Evolutionary conservation across 2,113 vertebrate genomes (phyloP), one percentile per base, ranked within the genome.

Genomic region (Cyphomyrus plagiostoma): DNA sequence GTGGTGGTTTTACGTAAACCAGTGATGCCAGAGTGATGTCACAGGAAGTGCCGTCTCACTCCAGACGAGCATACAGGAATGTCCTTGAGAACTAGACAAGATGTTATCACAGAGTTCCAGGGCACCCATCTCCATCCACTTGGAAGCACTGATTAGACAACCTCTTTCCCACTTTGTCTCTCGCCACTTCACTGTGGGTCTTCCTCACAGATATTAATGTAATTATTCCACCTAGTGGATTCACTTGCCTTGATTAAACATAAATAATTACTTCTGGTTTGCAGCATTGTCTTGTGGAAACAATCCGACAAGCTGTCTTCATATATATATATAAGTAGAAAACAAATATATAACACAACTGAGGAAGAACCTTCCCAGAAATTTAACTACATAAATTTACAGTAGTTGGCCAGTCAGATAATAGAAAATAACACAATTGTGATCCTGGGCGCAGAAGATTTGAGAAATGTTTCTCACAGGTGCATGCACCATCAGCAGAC

Each of bases 1-100:
- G 23, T 21, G 82, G 82, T n/a, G 11, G 39, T 42, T 17, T 21
- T 82, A 45, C 5, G 19, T 10, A 84, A 84, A 5, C 42, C 13
- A n/a, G 82, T 46, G 82, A 84, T 48, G 80, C 21, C 80, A 45
- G 42, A 83, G 30, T 42, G 35, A 42, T 83, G 80, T 46, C 80
- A 77, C 70, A 77, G 74, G 74, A 80, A 39, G 74, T 80, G 15
- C 13, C 17, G 74, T 80, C 82, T 23, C 77, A 45, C 39, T 82
- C 77, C 77, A 82, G 77, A 82, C 77, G 8, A 84, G 7, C 45
- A 84, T 10, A 84, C 82, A 84, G 82, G 82, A 48, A 84, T 84
- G 42, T 84, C 82, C 42, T 42, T 23, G 42, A 46, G 82, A 84
- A 48, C 21, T 84, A 84, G 19, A 45, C 42, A 23, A 84, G 82